Evolutionary conservation across 2,888 invertebrate genomes (phyloP), one percentile per base, ranked within the genome.

Genomic region (Cheilosia vulpina): DNA sequence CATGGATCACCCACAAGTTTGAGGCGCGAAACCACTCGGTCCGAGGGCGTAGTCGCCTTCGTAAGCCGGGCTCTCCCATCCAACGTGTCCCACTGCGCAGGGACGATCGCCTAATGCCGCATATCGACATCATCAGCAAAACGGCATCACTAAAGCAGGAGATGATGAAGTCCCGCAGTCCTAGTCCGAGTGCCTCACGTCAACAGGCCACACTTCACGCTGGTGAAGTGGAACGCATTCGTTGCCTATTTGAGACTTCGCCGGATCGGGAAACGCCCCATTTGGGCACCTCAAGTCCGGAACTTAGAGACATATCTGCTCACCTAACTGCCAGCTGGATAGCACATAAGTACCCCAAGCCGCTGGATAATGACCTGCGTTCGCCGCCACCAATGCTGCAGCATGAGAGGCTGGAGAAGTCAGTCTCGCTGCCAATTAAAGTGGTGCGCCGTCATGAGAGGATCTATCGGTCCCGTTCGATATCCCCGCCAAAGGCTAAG

Each of bases 101-200:
- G 0, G 94, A 94, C 72, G 96, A 96, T 89, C 94, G 96, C 15
- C 95, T 95, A 87, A 97, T 97, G 97, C 97, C 97, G 0, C 97
- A 96, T 89, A 97, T 97, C 87, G 97, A 97, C 89, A 95, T 97
- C n/a, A 97, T 97, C 88, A 97, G 97, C 88, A 97, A 97, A 92
- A 94, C 96, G 72, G 97, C 97, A 0, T 94, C 95, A 0, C 92
- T 96, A 41, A 92, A 94, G 73, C 93, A 93, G 4, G 93, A 93
- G 87, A 93, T 94, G 21, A 89, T 88, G 41, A 88, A 88, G 27
- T 76, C 81, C 4, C 77, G 88, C 6, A 82, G 78, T 38, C 87
- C 88, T 34, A 87, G 89, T 89, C 87, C 91, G 63, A 82, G 89
- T 89, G 87, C 91, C 63, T 80, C 87, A 27, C 89, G 89, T n/a